Percentiles rank a stretch among this genome's conserved stretches.
These are phyloP conservation scores for Rousettus leschenaultii DNA, from an alignment of 2,113 vertebrate species.

Conservation along the genomic window DNA sequence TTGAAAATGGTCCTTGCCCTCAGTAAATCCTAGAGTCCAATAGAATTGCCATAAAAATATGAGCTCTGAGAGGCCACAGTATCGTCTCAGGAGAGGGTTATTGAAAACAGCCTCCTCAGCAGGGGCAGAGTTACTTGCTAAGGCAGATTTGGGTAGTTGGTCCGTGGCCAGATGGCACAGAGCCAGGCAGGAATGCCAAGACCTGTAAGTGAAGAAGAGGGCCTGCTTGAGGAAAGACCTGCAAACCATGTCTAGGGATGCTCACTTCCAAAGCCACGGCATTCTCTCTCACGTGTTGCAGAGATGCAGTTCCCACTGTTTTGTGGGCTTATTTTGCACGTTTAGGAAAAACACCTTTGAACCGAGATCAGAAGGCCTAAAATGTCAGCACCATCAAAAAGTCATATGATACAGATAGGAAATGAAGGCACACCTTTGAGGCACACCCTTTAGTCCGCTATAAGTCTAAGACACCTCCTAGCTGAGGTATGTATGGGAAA, in stretches of 20 bases:
- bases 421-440: conserved; percentile 32
- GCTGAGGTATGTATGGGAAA: conserved; percentile 20
- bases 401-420: neutral
- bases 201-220: neutral
- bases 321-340: neutral
- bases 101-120: neutral
- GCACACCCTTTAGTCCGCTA: conserved; percentile 33
- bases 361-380: conserved; percentile 2
- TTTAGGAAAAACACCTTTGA: neutral
- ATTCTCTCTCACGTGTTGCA: neutral
- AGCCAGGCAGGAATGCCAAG: neutral
- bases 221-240: conserved; percentile 4
- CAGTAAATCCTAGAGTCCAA: neutral
- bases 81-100: neutral
- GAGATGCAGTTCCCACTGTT: neutral
- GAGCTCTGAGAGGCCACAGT: neutral
- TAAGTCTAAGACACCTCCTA: conserved; percentile 13
- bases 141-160: conserved; percentile 30
- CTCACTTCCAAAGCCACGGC: neutral
- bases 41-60: neutral
- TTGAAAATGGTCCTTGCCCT: neutral
- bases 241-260: neutral
- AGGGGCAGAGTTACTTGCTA: conserved; percentile 1
- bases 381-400: neutral
- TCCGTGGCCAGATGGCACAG: conserved; percentile 19